These are phyloP conservation scores for Lutjanus argentimaculatus DNA, from an alignment of 2,797 vertebrate species.

Conservation along the genomic window DNA sequence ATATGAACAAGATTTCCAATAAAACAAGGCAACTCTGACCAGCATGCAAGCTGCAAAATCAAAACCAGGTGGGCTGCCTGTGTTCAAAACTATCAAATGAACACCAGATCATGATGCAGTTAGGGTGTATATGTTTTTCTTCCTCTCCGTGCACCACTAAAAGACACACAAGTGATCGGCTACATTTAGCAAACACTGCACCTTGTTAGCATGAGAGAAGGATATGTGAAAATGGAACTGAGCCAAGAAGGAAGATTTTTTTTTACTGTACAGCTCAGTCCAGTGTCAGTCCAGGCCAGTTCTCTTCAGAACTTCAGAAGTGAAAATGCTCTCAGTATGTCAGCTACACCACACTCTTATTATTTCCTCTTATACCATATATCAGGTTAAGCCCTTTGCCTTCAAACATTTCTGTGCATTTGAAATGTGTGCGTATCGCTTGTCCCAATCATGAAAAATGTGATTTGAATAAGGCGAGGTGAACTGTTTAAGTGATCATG, in stretches of 20 bases:
- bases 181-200: conserved; percentile 69
- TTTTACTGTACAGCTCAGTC: conserved; percentile 40
- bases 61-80: conserved; percentile 86
- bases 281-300: conserved; percentile 50
- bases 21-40: conserved; percentile 87
- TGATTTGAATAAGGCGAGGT: conserved; percentile 83
- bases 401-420: conserved; percentile 66
- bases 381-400: conserved; percentile 77
- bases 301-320: conserved; percentile 48
- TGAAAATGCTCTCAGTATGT: conserved; percentile 73
- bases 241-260: conserved; percentile 57
- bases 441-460: conserved; percentile 78
- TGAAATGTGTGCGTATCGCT: conserved; percentile 71
- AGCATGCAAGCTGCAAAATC: conserved; percentile 82
- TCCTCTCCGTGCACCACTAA: conserved; percentile 69
- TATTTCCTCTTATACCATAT: conserved; percentile 67
- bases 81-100: conserved; percentile 88
- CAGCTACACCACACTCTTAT: conserved; percentile 58
- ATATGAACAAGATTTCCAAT: conserved; percentile 89
- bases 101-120: conserved; percentile 83
- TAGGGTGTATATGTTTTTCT: conserved; percentile 61
- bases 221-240: conserved; percentile 51
- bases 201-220: conserved; percentile 67
- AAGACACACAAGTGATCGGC: conserved; percentile 67
- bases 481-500: conserved; percentile 86